Base-by-base conservation (phyloP, 30 jellyfish, hydroid and myxozoan species). In the Aurelia sp. region DNA sequence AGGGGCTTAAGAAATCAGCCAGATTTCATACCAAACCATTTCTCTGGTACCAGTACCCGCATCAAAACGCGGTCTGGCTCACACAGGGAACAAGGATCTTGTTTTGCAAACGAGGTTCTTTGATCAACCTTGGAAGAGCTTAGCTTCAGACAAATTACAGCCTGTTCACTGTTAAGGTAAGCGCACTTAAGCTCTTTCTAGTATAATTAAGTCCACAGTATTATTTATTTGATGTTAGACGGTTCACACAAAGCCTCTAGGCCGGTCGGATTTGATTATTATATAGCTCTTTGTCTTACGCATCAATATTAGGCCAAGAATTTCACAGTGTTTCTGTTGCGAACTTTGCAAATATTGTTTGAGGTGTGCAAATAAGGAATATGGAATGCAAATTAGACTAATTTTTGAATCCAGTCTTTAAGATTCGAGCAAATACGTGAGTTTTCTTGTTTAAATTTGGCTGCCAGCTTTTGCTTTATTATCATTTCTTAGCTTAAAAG, bases 311-410 rank as follows among this genome's bases (percentile, higher is more conserved):
- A 55, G 69, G 27, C 70, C 74, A 8, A 52, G 62, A 48, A 63
- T 24, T 38, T 18, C 63, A 44, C 38, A 13, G 82, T 30, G 52
- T 38, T 82, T 82, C 85, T 68, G 77, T 82, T 57, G 69, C 85
- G 5, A 67, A 35, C 71, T 35, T 47, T 53, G 22, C 47, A 76
- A 68, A 82, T 82, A 82, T 82, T 82, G 38, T 82, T 65, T 19
- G 78, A 67, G 91, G 91, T 82, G 91, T 53, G 91, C 84, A 82
- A 82, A 82, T 61, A 82, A 15, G 18, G 52, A 12, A 68, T 48
- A 50, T 13, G 62, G 85, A 82, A 82, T 82, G 84, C 79, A 67
- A 82, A 82, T 82, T 70, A 60, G 84, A 13, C 80, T 35, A 52
- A 44, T 67, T 73, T 57, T 35, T 69, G 80, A 82, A 82, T 31